A percentile compares a stretch with the other conserved stretches of the same genome.
phyloP scores from a whole-genome alignment of 2,113 vertebrate species.

The Desmodus rotundus region DNA sequence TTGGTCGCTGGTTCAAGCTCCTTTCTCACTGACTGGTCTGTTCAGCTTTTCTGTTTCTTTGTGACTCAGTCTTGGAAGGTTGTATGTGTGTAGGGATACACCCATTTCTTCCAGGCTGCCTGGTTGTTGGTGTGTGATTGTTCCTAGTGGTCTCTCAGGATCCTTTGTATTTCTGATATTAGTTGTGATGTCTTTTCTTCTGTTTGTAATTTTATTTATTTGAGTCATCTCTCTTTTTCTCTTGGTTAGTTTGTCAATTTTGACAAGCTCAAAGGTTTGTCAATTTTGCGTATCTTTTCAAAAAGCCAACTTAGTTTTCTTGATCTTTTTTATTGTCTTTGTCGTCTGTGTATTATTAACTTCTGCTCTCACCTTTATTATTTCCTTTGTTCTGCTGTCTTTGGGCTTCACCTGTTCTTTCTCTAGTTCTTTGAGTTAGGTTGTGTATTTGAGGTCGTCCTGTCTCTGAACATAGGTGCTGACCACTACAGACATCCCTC shows the following conservation, averaged over 20 bases:
- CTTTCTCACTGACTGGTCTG: not conserved
- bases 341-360: too few species aligned
- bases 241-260: not conserved
- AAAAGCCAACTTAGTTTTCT: too few species aligned
- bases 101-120: fast-evolving
- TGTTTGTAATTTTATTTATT: not conserved
- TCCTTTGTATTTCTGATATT: too few species aligned
- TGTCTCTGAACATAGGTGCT: not conserved
- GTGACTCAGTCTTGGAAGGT: not conserved
- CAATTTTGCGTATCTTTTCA: too few species aligned
- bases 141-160: too few species aligned
- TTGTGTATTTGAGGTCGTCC: not conserved
- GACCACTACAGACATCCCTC: not conserved
- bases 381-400: too few species aligned
- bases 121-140: too few species aligned
- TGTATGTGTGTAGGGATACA: not conserved
- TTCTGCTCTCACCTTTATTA: too few species aligned
- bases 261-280: too few species aligned
- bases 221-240: not conserved
- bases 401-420: too few species aligned
- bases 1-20: not conserved
- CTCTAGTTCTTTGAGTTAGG: not conserved
- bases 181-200: not conserved
- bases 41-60: not conserved
- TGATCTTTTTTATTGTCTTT: too few species aligned